These are phyloP conservation scores for Cryptoprocta ferox DNA, from an alignment of 2,797 vertebrate genomes.

Conservation along the genomic window DNA sequence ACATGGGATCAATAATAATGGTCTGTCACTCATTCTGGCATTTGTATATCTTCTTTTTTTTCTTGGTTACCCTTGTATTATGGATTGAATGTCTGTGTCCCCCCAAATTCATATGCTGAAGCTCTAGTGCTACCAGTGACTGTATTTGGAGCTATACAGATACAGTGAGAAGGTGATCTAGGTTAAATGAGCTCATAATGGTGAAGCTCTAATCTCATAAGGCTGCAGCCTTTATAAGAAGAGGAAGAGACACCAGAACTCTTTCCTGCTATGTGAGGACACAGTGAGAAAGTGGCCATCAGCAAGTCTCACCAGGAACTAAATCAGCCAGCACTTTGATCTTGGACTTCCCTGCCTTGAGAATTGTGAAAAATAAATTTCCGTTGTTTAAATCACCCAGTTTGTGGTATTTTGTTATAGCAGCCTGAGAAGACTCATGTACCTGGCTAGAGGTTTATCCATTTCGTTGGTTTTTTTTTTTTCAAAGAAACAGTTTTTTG, in stretches of 20 bases:
- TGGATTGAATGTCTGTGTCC: not conserved
- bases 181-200: not conserved
- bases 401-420: not conserved
- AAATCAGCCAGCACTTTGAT: no score
- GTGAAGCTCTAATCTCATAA: not conserved
- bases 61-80: not conserved
- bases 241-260: not conserved
- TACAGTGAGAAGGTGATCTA: not conserved
- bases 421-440: not conserved
- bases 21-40: not conserved
- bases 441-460: not conserved
- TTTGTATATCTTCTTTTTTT: not conserved
- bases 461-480: not conserved
- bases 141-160: not conserved
- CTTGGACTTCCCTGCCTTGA: no score
- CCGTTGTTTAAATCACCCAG: no score
- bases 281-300: no score
- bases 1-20: not conserved
- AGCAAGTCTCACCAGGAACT: no score
- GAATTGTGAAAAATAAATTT: no score
- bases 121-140: not conserved
- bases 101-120: not conserved
- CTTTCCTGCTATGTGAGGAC: no score
- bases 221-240: not conserved
- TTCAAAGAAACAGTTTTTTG: not conserved